Conservation (phyloP, 2,113 vertebrate genomes). For the Panthera uncia region DNA sequence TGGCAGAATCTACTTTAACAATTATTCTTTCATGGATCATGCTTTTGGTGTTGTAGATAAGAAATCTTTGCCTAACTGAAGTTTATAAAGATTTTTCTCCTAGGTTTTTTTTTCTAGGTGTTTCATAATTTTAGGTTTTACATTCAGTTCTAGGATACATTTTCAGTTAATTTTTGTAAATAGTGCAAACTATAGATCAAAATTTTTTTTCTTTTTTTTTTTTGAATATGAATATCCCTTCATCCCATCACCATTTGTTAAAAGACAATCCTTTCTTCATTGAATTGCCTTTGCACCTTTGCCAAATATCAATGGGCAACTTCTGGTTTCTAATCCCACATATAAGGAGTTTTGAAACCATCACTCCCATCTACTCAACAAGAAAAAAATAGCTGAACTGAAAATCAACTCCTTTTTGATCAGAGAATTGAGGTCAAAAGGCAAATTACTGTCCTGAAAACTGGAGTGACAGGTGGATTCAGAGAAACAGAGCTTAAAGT, state of each 20-base stretch:
- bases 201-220: background rate
- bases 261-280: background rate
- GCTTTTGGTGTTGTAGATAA: background rate
- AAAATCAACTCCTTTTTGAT: background rate
- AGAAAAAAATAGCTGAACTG: background rate
- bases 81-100: background rate
- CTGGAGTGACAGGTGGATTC: background rate
- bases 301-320: background rate
- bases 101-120: background rate
- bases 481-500: background rate
- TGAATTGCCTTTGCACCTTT: background rate
- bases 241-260: background rate
- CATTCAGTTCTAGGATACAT: background rate
- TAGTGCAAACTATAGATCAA: background rate
- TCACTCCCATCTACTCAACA: background rate
- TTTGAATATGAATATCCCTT: background rate
- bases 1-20: background rate
- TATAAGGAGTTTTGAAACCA: background rate
- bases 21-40: background rate
- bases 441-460: background rate
- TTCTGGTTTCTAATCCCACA: background rate
- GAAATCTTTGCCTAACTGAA: background rate
- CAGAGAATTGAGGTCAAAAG: background rate
- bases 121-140: background rate
- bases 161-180: background rate